phyloP scores from a whole-genome alignment of 35 echinoderm and acorn worm species.

The Acanthaster planci region DNA sequence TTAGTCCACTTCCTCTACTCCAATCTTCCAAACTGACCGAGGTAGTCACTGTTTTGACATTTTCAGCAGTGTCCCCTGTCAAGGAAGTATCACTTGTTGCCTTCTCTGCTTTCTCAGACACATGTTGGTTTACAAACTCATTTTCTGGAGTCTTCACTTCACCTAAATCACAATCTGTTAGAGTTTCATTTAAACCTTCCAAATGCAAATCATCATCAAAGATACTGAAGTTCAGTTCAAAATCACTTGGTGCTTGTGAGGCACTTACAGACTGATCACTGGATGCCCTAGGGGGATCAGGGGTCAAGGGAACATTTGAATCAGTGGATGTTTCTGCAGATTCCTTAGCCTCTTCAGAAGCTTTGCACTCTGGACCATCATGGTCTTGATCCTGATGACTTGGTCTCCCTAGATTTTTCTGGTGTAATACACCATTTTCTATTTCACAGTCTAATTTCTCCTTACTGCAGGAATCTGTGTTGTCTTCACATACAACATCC shows the following conservation, averaged over 20 bases:
- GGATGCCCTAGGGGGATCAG: too few species aligned
- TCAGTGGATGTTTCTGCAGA: too few species aligned
- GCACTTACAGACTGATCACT: too few species aligned
- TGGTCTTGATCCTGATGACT: too few species aligned
- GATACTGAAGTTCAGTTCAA: conserved; percentile 13
- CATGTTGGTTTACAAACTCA: neutral
- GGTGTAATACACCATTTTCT: neutral
- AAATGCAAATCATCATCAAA: neutral
- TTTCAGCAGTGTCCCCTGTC: neutral
- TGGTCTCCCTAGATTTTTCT: neutral
- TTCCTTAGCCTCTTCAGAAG: too few species aligned
- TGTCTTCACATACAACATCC: neutral
- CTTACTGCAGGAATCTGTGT: neutral
- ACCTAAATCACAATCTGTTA: neutral
- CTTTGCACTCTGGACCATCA: too few species aligned
- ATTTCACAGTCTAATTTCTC: neutral
- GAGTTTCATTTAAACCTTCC: neutral
- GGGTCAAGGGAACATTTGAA: too few species aligned
- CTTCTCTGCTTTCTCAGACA: neutral
- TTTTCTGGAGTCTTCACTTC: neutral
- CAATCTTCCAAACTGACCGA: conserved; percentile 11
- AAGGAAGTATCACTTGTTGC: neutral
- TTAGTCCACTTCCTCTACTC: conserved; percentile 48
- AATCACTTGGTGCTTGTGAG: neutral
- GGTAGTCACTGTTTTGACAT: neutral